Conservation (phyloP, 2,113 vertebrate genomes). For the Taxidea taxus region DNA sequence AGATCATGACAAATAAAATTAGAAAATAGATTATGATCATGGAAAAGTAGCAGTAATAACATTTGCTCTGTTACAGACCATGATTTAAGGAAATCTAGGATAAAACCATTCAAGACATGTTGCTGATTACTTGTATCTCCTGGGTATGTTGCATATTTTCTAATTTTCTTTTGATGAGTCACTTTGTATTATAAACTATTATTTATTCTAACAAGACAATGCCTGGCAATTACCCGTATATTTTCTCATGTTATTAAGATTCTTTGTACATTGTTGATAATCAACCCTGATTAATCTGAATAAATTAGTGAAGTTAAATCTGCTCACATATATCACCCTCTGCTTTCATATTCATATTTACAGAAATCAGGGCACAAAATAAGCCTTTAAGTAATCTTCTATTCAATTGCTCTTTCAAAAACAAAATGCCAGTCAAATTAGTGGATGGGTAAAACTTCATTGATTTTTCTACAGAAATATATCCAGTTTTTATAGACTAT, state of each 20-base stretch:
- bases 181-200: constrained; percentile 50
- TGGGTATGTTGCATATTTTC: neutral
- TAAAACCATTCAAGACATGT: neutral
- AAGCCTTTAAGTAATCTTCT: neutral
- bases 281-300: constrained; percentile 55
- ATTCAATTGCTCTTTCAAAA: constrained; percentile 33
- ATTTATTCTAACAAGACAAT: constrained; percentile 63
- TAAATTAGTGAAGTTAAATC: constrained; percentile 57
- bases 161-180: constrained; percentile 56
- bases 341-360: constrained; percentile 46
- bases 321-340: constrained; percentile 18
- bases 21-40: constrained; percentile 24
- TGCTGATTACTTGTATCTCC: neutral
- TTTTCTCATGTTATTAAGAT: constrained; percentile 60
- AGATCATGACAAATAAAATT: neutral
- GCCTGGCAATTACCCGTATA: neutral
- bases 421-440: neutral
- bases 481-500: neutral
- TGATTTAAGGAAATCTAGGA: neutral
- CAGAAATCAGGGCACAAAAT: constrained; percentile 32
- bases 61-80: neutral
- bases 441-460: neutral
- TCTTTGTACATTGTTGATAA: constrained; percentile 61
- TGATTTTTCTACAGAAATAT: constrained; percentile 33
- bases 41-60: neutral